Conservation (phyloP, 2,797 vertebrate species). For the Xenops minutus region DNA sequence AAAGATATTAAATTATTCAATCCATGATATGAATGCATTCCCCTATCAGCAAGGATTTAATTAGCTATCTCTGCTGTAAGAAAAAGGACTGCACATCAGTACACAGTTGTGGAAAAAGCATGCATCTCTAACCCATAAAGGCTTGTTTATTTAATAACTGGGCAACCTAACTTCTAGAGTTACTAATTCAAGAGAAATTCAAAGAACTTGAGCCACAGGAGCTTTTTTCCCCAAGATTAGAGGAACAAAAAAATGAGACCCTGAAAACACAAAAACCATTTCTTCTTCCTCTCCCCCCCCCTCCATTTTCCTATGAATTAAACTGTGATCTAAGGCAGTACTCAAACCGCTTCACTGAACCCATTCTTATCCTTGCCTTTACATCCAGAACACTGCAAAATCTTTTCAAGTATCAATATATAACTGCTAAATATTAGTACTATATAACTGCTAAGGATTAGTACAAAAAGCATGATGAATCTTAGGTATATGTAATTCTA, state of each 20-base stretch:
- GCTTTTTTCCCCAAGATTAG: neutral
- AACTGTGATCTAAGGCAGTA: neutral
- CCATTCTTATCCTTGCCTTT: neutral
- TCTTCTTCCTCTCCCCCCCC: neutral
- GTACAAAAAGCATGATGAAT: neutral
- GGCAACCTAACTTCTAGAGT: neutral
- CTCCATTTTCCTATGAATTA: neutral
- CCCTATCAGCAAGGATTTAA: neutral
- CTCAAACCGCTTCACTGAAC: neutral
- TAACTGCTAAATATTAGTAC: neutral
- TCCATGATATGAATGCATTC: constrained; percentile 30
- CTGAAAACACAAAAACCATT: neutral
- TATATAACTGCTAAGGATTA: neutral
- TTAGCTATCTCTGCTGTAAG: neutral
- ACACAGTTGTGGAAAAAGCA: neutral
- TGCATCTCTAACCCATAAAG: neutral
- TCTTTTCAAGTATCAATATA: neutral
- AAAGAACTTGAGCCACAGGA: neutral
- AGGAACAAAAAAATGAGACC: neutral
- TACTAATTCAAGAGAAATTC: neutral
- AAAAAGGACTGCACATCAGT: neutral
- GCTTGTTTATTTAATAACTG: neutral
- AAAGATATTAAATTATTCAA: constrained; percentile 82
- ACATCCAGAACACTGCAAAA: neutral
- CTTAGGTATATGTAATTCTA: neutral